phyloP scores from a whole-genome alignment of 1,140 invertebrate genomes.

The Grapholita molesta region DNA sequence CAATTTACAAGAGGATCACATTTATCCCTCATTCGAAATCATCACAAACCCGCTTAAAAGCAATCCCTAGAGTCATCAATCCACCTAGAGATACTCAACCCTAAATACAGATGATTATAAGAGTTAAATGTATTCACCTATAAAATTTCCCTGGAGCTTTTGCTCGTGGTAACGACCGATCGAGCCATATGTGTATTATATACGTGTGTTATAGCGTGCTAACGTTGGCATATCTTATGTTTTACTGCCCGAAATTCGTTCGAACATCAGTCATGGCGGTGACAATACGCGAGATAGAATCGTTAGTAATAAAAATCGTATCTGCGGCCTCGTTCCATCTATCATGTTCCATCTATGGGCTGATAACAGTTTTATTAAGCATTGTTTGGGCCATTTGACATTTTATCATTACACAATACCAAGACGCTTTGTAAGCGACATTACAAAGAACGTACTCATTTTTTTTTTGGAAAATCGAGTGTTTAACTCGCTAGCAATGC shows the following conservation, averaged over 20 bases:
- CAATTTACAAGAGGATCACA: neutral
- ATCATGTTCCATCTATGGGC: too few relatives aligned
- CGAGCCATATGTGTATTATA: neutral
- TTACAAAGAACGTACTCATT: too few relatives aligned
- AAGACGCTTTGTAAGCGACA: too few relatives aligned
- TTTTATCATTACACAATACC: too few relatives aligned
- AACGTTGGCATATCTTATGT: conserved; percentile 1
- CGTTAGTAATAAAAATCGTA: conserved; percentile 14
- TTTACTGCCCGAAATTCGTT: conserved; percentile 3
- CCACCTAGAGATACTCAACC: neutral
- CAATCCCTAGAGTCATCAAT: neutral
- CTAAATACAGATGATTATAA: neutral
- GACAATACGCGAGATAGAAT: conserved; percentile 5
- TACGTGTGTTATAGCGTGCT: neutral
- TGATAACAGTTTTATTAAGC: neutral
- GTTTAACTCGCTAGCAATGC: too few relatives aligned
- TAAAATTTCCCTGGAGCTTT: conserved; percentile 10
- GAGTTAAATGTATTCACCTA: conserved; percentile 1
- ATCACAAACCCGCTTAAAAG: neutral
- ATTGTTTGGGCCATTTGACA: neutral
- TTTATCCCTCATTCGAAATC: neutral
- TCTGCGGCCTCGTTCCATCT: neutral
- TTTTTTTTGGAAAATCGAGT: too few relatives aligned
- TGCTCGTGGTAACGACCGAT: neutral
- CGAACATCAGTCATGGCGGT: neutral